Evolutionary conservation across 2,797 vertebrate species (phyloP).

Genomic region (Dendrocincla tyrannina): DNA sequence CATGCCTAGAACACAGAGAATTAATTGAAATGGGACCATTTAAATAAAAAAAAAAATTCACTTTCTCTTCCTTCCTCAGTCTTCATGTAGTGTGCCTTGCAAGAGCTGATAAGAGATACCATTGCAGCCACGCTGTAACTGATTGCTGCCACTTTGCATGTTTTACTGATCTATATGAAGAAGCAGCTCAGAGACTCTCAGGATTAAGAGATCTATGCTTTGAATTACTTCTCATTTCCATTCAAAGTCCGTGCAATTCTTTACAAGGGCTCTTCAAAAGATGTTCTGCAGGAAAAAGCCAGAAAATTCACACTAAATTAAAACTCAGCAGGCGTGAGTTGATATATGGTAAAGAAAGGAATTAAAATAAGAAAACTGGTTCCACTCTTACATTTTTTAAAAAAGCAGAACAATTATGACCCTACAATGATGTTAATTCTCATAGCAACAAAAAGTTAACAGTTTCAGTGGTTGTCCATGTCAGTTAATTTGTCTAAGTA

Average conservation of each 20-base stretch:
- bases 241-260: not conserved
- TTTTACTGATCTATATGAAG: not conserved
- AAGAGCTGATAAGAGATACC: not conserved
- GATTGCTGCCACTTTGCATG: slow-evolving; percentile 10
- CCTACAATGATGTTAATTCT: not conserved
- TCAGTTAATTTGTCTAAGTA: not conserved
- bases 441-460: not conserved
- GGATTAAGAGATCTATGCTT: slow-evolving; percentile 13
- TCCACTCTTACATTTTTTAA: not conserved
- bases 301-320: slow-evolving; percentile 15
- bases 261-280: slow-evolving; percentile 1
- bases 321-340: not conserved
- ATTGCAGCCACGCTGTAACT: not conserved
- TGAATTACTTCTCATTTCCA: slow-evolving; percentile 16
- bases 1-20: not conserved
- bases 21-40: not conserved
- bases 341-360: not conserved
- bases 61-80: not conserved
- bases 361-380: not conserved
- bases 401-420: not conserved
- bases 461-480: not conserved
- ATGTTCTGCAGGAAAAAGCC: slow-evolving; percentile 4
- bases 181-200: not conserved
- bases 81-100: not conserved
- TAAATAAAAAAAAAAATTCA: not conserved